Evolutionary conservation across 2,797 vertebrate genomes (phyloP).

Genomic region (Lerista edwardsae): DNA sequence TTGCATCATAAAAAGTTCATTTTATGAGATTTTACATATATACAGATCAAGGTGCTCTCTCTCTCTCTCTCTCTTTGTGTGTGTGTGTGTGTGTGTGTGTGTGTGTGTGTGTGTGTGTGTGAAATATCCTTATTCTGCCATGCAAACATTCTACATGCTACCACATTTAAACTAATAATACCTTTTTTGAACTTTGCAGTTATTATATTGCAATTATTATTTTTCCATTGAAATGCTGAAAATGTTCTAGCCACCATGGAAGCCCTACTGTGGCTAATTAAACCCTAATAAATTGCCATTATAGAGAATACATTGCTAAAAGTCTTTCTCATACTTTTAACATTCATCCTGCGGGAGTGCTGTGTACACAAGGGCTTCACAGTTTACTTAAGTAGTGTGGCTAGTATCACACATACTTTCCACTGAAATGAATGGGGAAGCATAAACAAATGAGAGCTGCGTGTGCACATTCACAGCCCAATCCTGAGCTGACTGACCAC

Average conservation of each 20-base stretch:
- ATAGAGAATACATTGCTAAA: conserved; percentile 34
- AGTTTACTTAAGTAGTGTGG: background rate
- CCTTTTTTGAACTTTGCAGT: conserved; percentile 56
- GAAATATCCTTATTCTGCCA: background rate
- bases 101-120: no score
- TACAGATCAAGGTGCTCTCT: conserved; percentile 37
- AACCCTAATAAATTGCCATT: conserved; percentile 59
- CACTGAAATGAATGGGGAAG: background rate
- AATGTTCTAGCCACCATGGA: conserved; percentile 52
- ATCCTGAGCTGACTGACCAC: no score
- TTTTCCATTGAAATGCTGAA: conserved; percentile 52
- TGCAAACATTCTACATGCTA: background rate
- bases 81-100: no score
- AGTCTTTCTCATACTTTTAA: conserved; percentile 44
- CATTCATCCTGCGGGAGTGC: background rate
- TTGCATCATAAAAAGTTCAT: conserved; percentile 10
- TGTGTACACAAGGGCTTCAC: background rate
- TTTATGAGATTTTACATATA: conserved; percentile 58
- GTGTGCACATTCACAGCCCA: no score
- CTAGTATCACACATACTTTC: background rate
- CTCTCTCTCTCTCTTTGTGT: background rate
- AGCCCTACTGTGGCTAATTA: conserved; percentile 50
- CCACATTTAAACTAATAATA: background rate
- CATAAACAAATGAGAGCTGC: background rate
- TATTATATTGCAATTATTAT: conserved; percentile 52